These are phyloP conservation scores for Polypedilum pembai DNA, from an alignment of 1,140 invertebrate genomes.

Conservation along the genomic window DNA sequence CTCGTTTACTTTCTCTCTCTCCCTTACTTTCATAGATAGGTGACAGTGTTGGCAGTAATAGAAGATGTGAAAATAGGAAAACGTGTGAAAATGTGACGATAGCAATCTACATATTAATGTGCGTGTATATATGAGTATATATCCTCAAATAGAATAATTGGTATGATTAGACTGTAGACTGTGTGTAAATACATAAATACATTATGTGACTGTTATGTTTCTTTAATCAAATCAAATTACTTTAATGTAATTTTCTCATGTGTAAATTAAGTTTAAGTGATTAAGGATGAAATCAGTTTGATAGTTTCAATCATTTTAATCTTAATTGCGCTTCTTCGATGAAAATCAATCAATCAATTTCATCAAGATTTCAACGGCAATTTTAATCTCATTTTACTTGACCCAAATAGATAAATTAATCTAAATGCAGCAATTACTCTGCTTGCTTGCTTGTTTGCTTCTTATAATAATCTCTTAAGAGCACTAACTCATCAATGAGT, in stretches of 20 bases:
- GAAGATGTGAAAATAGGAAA: not conserved
- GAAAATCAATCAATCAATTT: no score
- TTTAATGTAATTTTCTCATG: slow-evolving; percentile 6
- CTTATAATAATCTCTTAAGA: not conserved
- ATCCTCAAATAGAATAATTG: slow-evolving; percentile 2
- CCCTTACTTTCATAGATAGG: not conserved
- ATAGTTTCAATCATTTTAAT: no score
- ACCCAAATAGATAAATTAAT: no score
- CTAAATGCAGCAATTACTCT: no score
- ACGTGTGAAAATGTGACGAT: slow-evolving; percentile 10
- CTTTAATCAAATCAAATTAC: slow-evolving; percentile 19
- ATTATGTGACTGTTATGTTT: not conserved
- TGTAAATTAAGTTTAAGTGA: not conserved
- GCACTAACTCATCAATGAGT: not conserved
- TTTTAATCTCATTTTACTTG: no score
- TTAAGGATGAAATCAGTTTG: no score
- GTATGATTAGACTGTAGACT: not conserved
- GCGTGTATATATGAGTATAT: not conserved
- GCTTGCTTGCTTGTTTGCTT: no score
- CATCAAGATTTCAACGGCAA: no score
- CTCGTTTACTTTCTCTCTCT: slow-evolving; percentile 17
- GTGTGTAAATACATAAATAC: not conserved
- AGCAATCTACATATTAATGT: slow-evolving; percentile 18
- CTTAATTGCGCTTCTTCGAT: no score
- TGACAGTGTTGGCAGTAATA: not conserved